Evolutionary conservation across 2,797 vertebrate species (phyloP).

Genomic region (Falco novaeseelandiae): DNA sequence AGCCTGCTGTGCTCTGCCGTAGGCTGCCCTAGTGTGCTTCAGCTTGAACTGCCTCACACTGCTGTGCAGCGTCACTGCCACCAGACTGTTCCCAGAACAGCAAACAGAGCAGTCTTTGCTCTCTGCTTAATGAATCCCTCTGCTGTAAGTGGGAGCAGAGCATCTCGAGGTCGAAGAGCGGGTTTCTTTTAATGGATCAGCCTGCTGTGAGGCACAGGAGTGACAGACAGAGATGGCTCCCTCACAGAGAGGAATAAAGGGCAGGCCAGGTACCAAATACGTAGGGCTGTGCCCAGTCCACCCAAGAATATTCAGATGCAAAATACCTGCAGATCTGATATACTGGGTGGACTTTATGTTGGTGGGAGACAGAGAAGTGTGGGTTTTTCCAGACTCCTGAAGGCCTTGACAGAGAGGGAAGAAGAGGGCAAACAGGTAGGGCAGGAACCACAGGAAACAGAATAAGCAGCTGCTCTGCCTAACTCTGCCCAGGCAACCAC

Average conservation of each 20-base stretch:
- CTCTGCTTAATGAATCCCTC: conserved; percentile 43
- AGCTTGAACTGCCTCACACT: conserved; percentile 12
- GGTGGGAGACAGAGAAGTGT: not conserved
- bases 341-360: not conserved
- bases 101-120: conserved; percentile 51
- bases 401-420: not conserved
- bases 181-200: conserved; percentile 8
- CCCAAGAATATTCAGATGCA: not conserved
- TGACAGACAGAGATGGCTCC: not conserved
- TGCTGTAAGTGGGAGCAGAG: conserved; percentile 41
- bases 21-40: conserved; percentile 3
- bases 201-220: not conserved
- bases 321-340: conserved; percentile 15
- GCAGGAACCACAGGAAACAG: not conserved
- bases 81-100: conserved; percentile 61
- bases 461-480: not conserved
- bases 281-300: not conserved
- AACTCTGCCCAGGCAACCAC: not conserved
- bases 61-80: not conserved
- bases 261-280: not conserved
- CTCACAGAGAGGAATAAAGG: not conserved
- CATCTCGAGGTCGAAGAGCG: conserved; percentile 18
- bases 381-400: not conserved
- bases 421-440: not conserved
- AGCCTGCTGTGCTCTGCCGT: not conserved